Evolutionary conservation across 2,113 vertebrate genomes (phyloP).

Genomic region (Malaclemys terrapin): DNA sequence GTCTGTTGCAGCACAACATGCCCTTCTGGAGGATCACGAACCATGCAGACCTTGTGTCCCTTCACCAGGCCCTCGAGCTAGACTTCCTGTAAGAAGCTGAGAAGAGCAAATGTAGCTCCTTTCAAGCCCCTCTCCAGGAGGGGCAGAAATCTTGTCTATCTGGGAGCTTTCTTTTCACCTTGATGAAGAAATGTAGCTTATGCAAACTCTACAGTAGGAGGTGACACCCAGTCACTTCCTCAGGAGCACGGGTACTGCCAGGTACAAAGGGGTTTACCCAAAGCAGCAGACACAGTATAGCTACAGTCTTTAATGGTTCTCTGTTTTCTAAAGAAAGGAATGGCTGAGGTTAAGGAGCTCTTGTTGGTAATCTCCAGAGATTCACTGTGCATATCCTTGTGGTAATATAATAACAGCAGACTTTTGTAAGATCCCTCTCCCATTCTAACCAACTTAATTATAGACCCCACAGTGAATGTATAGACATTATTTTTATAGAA

Average conservation of each 20-base stretch:
- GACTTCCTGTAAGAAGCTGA: constrained; percentile 90
- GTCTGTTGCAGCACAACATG: constrained; percentile 94
- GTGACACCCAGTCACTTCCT: constrained; percentile 5
- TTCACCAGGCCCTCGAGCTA: constrained; percentile 96
- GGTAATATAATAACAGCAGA: background rate
- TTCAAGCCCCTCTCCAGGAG: constrained; percentile 20
- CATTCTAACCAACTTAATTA: constrained; percentile 69
- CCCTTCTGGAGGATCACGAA: constrained; percentile 98
- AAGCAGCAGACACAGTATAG: constrained; percentile 13
- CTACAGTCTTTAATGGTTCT: constrained; percentile 38
- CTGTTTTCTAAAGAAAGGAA: constrained; percentile 50
- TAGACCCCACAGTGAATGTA: constrained; percentile 65
- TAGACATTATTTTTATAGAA: constrained; percentile 76
- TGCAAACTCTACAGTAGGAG: constrained; percentile 60
- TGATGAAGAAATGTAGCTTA: constrained; percentile 73
- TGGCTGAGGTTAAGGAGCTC: constrained; percentile 23
- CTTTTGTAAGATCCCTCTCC: constrained; percentile 62
- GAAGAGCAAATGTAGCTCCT: constrained; percentile 11
- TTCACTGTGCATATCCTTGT: constrained; percentile 32
- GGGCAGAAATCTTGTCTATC: constrained; percentile 33
- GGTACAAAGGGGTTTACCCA: background rate
- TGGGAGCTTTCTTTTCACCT: constrained; percentile 65
- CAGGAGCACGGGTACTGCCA: constrained; percentile 6
- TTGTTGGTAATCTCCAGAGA: constrained; percentile 24
- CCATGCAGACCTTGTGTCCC: constrained; percentile 94